phyloP scores from a whole-genome alignment of 2,888 invertebrate genomes.

The Altica lythri region DNA sequence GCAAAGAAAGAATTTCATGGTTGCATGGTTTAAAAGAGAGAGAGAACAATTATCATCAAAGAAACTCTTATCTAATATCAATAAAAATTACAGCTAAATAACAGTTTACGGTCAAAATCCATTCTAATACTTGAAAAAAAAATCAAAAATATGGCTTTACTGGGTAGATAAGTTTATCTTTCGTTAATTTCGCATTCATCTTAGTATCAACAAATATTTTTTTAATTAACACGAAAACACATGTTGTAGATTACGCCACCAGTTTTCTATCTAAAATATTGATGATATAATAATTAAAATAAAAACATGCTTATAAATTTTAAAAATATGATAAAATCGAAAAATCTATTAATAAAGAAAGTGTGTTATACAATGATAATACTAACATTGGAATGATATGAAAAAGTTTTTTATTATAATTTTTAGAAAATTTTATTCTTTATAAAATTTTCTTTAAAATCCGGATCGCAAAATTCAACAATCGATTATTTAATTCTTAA shows the following conservation, averaged over 20 bases:
- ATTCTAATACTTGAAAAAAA: too few species aligned
- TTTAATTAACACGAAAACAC: neutral
- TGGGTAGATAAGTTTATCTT: slow-evolving; percentile 6
- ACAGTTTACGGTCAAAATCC: slow-evolving; percentile 1
- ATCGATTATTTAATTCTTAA: too few species aligned
- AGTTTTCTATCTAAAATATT: neutral
- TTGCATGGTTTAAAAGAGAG: slow-evolving; percentile 4
- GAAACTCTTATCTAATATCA: slow-evolving; percentile 8
- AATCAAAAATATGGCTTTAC: slow-evolving; percentile 10
- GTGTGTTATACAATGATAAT: too few species aligned
- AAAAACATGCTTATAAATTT: too few species aligned
- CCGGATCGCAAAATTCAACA: too few species aligned
- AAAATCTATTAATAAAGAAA: too few species aligned
- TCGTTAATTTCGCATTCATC: slow-evolving; percentile 5
- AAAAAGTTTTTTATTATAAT: too few species aligned
- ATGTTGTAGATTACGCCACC: neutral
- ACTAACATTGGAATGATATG: too few species aligned
- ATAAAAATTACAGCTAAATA: slow-evolving; percentile 10
- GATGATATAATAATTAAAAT: slow-evolving; percentile 4
- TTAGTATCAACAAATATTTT: slow-evolving; percentile 1
- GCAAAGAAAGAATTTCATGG: neutral
- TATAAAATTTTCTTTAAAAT: too few species aligned
- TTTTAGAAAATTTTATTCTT: too few species aligned
- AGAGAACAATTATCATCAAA: slow-evolving; percentile 10
- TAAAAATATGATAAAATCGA: too few species aligned